phyloP scores from a whole-genome alignment of 2,888 invertebrate genomes.

The Leucoma salicis region DNA sequence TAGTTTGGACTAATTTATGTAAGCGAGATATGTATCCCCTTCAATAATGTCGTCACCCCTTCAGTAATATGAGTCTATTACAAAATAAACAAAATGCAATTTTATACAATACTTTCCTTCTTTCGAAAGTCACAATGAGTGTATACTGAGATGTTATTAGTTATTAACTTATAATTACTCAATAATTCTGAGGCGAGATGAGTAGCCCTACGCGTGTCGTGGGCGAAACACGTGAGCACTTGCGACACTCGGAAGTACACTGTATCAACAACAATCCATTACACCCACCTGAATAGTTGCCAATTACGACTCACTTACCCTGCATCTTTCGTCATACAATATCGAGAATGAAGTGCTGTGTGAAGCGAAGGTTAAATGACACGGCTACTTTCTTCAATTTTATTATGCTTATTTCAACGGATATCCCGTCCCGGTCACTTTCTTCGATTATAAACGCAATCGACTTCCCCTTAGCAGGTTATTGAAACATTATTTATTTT shows the following conservation, averaged over 20 bases:
- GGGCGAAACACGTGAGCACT: constrained; percentile 44
- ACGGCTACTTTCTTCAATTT: constrained; percentile 36
- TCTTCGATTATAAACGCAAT: constrained; percentile 15
- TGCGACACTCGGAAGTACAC: constrained; percentile 58
- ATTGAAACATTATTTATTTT: background rate
- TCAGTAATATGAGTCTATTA: too few species aligned
- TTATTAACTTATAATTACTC: constrained; percentile 27
- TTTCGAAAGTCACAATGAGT: constrained; percentile 1
- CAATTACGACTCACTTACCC: constrained; percentile 35
- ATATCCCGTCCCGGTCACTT: constrained; percentile 23
- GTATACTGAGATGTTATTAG: constrained; percentile 14
- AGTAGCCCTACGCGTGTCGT: constrained; percentile 30
- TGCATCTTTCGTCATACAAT: constrained; percentile 35
- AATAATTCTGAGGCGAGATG: constrained; percentile 26
- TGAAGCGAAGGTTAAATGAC: constrained; percentile 12
- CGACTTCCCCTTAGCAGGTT: constrained; percentile 9
- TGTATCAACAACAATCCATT: constrained; percentile 47
- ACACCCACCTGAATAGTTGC: constrained; percentile 39
- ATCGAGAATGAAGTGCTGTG: background rate
- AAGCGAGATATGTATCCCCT: too few species aligned
- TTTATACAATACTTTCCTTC: too few species aligned
- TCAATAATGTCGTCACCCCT: too few species aligned
- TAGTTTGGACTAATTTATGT: too few species aligned
- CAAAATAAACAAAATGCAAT: too few species aligned
- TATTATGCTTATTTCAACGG: constrained; percentile 30